Percentiles rank a stretch among this genome's conserved stretches.
Conservation (phyloP, 1,140 invertebrate genomes). For the Aphelinus atriplicis region DNA sequence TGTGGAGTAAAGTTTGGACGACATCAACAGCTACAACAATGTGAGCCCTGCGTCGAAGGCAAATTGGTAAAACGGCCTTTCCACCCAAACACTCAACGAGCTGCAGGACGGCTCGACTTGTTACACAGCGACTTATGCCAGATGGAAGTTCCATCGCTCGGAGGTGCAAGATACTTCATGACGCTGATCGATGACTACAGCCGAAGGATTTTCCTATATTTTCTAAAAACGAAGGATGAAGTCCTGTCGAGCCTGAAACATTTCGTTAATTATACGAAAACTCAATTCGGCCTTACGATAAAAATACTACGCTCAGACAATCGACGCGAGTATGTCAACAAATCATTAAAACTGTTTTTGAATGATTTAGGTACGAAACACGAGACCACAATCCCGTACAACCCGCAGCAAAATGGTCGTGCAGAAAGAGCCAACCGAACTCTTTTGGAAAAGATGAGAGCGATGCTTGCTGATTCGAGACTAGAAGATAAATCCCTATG, state of each 20-base stretch:
- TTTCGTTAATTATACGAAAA: constrained; percentile 24
- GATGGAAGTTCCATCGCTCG: background rate
- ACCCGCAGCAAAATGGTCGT: constrained; percentile 54
- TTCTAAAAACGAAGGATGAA: background rate
- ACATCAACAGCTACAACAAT: background rate
- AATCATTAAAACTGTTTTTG: constrained; percentile 32
- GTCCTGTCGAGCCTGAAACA: background rate
- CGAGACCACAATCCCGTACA: constrained; percentile 47
- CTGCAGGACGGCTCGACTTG: background rate
- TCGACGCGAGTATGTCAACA: constrained; percentile 48
- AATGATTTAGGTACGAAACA: constrained; percentile 40
- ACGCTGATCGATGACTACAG: background rate
- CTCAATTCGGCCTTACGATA: constrained; percentile 44
- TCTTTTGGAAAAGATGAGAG: constrained; percentile 29
- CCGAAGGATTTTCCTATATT: background rate
- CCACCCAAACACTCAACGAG: background rate
- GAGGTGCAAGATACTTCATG: background rate
- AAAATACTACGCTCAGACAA: constrained; percentile 46
- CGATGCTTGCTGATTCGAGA: background rate
- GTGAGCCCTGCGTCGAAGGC: background rate
- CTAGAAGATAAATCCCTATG: constrained; percentile 42
- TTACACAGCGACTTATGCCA: background rate
- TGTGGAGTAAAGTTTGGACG: background rate
- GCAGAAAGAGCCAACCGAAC: constrained; percentile 51
- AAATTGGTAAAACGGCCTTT: background rate